Evolutionary conservation across 1,140 invertebrate species (phyloP).

Genomic region (Venustaconcha ellipsiformis): DNA sequence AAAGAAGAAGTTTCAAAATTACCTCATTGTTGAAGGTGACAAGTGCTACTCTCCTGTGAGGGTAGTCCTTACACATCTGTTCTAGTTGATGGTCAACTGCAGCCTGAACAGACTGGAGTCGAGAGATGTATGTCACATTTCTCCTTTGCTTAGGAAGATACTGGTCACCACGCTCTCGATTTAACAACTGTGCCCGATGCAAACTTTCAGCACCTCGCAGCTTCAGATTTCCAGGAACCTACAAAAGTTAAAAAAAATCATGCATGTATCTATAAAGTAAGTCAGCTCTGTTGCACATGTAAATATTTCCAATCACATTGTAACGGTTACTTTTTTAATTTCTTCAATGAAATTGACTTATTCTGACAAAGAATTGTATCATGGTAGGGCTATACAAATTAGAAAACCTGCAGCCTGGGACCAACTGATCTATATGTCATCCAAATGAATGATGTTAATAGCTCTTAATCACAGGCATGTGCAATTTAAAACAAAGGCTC

Average conservation of each 20-base stretch:
- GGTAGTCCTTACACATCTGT: slow-evolving; percentile 57
- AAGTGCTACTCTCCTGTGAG: slow-evolving; percentile 59
- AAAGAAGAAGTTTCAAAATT: background rate
- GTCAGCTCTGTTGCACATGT: no score
- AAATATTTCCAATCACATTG: no score
- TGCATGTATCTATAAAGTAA: no score
- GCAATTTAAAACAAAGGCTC: no score
- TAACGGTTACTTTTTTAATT: no score
- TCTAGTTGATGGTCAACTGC: slow-evolving; percentile 66
- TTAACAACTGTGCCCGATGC: slow-evolving; percentile 41
- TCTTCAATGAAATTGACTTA: no score
- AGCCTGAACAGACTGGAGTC: slow-evolving; percentile 64
- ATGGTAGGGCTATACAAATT: no score
- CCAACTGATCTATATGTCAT: no score
- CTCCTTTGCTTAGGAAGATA: slow-evolving; percentile 48
- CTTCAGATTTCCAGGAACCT: slow-evolving; percentile 60
- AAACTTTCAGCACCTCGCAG: slow-evolving; percentile 47
- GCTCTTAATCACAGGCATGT: no score
- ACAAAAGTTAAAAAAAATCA: background rate
- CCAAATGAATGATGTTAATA: no score
- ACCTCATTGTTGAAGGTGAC: slow-evolving; percentile 65
- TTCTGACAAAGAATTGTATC: no score
- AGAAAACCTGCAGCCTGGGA: no score
- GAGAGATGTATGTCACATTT: slow-evolving; percentile 60
- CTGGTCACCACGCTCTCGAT: slow-evolving; percentile 46